Evolutionary conservation across 2,888 invertebrate species (phyloP).

Genomic region (Steromphala cineraria): DNA sequence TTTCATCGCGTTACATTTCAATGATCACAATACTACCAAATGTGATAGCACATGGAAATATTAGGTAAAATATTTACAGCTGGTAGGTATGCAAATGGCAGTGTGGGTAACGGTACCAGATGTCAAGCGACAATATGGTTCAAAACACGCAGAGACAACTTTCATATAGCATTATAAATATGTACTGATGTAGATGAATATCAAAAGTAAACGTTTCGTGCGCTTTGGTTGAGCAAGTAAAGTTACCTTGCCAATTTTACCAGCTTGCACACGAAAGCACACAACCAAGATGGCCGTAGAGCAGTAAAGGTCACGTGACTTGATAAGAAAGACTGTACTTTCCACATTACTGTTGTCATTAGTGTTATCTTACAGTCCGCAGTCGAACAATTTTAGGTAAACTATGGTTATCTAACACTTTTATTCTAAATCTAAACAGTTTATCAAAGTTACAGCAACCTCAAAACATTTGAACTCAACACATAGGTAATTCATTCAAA

Average conservation of each 20-base stretch:
- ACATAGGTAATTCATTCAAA: no score
- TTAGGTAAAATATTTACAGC: background rate
- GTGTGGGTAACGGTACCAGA: slow-evolving; percentile 14
- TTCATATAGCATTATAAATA: background rate
- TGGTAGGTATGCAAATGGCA: background rate
- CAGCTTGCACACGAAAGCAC: slow-evolving; percentile 61
- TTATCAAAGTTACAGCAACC: no score
- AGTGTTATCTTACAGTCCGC: background rate
- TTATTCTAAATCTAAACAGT: no score
- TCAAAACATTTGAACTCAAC: no score
- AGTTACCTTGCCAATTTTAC: slow-evolving; percentile 33
- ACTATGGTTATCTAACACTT: no score
- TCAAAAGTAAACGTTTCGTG: background rate
- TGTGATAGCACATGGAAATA: no score
- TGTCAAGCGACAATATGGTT: slow-evolving; percentile 13
- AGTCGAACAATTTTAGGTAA: no score
- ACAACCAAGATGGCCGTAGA: slow-evolving; percentile 70
- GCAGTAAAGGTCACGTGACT: slow-evolving; percentile 70
- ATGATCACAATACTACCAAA: no score
- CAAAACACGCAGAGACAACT: background rate
- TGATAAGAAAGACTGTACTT: slow-evolving; percentile 2
- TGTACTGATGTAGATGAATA: background rate
- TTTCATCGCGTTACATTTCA: no score
- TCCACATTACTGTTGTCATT: background rate
- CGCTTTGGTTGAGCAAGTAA: background rate